These are phyloP conservation scores for Anhinga anhinga DNA, from an alignment of 2,113 vertebrate genomes.

Conservation along the genomic window DNA sequence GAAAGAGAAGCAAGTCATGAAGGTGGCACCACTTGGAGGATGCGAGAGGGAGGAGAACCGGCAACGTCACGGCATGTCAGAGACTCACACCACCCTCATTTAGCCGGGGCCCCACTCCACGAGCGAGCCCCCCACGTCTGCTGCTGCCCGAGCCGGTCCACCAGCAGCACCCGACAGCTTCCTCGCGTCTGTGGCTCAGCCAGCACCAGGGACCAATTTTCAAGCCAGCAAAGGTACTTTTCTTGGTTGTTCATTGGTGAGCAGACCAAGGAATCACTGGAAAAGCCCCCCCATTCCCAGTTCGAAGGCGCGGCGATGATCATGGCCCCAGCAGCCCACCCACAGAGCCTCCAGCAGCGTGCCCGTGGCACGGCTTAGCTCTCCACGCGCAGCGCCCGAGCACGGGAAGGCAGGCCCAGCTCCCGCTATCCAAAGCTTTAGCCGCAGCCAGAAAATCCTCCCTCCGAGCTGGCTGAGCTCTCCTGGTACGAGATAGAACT, in stretches of 20 bases:
- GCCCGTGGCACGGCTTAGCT: not conserved
- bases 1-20: not conserved
- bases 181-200: fast-evolving
- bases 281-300: not conserved
- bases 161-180: not conserved
- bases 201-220: not conserved
- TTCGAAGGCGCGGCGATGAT: not conserved
- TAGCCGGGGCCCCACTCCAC: not conserved
- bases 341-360: not conserved
- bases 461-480: not conserved
- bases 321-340: fast-evolving
- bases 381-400: fast-evolving
- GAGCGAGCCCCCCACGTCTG: fast-evolving
- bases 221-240: not conserved
- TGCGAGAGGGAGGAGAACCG: not conserved
- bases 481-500: not conserved
- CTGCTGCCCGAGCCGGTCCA: not conserved
- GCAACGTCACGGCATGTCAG: fast-evolving
- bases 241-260: fast-evolving
- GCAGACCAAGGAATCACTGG: not conserved
- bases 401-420: not conserved
- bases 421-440: not conserved
- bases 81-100: not conserved
- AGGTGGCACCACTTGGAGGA: not conserved
- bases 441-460: not conserved